Percentiles rank a stretch among this genome's conserved stretches.
Conservation (phyloP, 2,113 vertebrate genomes). For the Heteronetta atricapilla region DNA sequence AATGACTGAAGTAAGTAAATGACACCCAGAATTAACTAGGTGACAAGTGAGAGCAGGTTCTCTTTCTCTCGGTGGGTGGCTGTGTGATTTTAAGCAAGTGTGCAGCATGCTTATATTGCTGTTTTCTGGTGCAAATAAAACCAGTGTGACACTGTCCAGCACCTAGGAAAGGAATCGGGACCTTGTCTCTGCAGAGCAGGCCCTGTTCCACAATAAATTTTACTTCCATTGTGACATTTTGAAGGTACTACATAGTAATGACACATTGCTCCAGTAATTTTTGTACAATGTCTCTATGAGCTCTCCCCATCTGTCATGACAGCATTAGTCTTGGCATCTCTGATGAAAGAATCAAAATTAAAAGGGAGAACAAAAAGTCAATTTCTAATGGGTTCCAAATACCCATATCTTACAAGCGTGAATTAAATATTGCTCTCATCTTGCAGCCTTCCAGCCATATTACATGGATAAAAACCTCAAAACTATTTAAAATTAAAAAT, state of each 20-base stretch:
- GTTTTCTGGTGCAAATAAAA: background rate
- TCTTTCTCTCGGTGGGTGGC: background rate
- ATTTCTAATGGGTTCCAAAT: constrained; percentile 65
- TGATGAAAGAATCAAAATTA: constrained; percentile 67
- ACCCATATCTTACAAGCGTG: constrained; percentile 48
- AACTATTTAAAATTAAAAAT: constrained; percentile 58
- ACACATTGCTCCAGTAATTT: constrained; percentile 67
- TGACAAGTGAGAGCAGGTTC: background rate
- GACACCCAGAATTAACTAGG: background rate
- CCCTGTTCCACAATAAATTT: constrained; percentile 21
- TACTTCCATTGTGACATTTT: constrained; percentile 59
- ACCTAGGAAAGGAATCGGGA: background rate
- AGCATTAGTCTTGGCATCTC: constrained; percentile 70
- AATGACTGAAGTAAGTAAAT: background rate
- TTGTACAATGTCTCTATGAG: constrained; percentile 49
- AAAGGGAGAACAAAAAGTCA: constrained; percentile 65
- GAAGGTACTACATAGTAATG: constrained; percentile 60
- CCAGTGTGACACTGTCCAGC: background rate
- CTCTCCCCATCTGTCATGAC: constrained; percentile 69
- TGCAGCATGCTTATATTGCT: background rate
- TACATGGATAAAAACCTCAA: constrained; percentile 3
- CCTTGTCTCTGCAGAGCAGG: background rate
- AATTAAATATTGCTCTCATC: constrained; percentile 68
- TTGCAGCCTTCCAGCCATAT: constrained; percentile 44
- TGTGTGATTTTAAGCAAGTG: background rate